Conservation (phyloP, 2,113 vertebrate genomes). For the Hepsetus odoe region DNA sequence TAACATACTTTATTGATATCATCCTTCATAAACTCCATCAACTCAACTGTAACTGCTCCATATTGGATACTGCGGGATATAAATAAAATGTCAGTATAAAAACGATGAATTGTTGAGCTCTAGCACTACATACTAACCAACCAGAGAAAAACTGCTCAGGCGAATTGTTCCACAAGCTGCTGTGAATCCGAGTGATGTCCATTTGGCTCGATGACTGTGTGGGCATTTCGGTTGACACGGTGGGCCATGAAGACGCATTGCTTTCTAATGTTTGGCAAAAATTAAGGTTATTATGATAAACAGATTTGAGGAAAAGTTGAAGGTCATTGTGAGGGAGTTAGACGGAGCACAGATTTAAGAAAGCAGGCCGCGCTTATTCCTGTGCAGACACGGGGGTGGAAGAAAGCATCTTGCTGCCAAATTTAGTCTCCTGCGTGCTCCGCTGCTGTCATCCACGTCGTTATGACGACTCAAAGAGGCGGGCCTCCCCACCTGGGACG, state of each 20-base stretch:
- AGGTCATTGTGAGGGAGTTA: neutral
- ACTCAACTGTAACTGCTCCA: neutral
- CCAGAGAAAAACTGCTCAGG: neutral
- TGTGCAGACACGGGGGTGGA: slow-evolving; percentile 6
- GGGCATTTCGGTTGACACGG: neutral
- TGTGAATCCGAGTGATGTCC: neutral
- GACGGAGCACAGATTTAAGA: neutral
- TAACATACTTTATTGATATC: too few relatives aligned
- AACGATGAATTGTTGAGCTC: too few relatives aligned
- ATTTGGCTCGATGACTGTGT: neutral
- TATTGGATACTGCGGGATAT: too few relatives aligned
- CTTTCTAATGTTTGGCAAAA: neutral
- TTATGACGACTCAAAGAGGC: slow-evolving; percentile 43
- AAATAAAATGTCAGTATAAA: too few relatives aligned
- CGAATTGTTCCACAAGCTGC: neutral
- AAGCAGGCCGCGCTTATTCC: neutral
- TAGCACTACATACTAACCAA: too few relatives aligned
- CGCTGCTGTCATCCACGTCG: slow-evolving; percentile 20
- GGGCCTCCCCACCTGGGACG: slow-evolving; percentile 62
- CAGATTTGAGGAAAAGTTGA: neutral
- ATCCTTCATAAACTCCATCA: too few relatives aligned
- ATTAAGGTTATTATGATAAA: neutral
- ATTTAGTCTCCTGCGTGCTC: slow-evolving; percentile 39
- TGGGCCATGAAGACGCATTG: neutral
- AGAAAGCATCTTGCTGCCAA: slow-evolving; percentile 42